Evolutionary conservation across 2,113 vertebrate species (phyloP).

Genomic region (Peromyscus leucopus): DNA sequence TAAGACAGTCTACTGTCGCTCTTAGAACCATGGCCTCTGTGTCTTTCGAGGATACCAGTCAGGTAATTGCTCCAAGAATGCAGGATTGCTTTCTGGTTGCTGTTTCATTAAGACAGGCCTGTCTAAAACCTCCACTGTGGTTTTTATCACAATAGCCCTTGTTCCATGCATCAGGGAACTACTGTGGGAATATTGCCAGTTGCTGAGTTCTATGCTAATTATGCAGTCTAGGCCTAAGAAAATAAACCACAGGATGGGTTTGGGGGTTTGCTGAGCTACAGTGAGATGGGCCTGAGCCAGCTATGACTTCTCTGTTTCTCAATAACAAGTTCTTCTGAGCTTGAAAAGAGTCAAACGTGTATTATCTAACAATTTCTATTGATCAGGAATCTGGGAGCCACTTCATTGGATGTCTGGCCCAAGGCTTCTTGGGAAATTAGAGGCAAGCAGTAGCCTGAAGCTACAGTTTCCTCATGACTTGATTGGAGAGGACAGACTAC

Average conservation of each 20-base stretch:
- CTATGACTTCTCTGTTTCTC: neutral
- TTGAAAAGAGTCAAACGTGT: neutral
- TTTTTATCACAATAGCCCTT: constrained; percentile 1
- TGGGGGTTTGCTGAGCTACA: neutral
- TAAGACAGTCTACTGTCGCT: neutral
- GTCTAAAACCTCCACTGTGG: constrained; percentile 9
- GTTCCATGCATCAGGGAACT: neutral
- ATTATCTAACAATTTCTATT: neutral
- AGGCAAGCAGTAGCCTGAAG: neutral
- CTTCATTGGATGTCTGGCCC: neutral
- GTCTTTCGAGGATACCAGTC: neutral
- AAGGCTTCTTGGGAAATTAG: neutral
- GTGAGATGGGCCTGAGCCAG: constrained; percentile 3
- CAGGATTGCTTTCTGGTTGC: neutral
- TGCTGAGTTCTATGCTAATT: constrained; percentile 22
- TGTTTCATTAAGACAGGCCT: neutral
- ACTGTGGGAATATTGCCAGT: neutral
- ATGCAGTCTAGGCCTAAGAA: constrained; percentile 18
- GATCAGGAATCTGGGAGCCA: neutral
- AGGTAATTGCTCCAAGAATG: constrained; percentile 15
- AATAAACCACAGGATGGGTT: constrained; percentile 18
- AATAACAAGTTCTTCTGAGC: constrained; percentile 51
- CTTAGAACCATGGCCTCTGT: neutral
- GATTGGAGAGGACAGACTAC: neutral
- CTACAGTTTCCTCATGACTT: neutral